phyloP scores from a whole-genome alignment of 2,888 invertebrate genomes.

The Stegana nigrithorax region DNA sequence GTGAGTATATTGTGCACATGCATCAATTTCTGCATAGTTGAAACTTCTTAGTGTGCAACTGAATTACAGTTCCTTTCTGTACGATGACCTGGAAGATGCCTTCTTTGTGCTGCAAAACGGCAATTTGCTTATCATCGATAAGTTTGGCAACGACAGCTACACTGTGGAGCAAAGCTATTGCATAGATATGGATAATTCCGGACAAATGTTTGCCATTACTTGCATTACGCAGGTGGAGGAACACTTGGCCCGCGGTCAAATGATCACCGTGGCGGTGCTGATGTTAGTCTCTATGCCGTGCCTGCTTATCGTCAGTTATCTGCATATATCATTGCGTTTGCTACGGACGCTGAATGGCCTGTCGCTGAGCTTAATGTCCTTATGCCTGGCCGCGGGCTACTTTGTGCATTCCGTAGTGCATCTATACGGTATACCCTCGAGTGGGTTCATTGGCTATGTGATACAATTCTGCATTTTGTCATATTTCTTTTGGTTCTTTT shows the following conservation, averaged over 20 bases:
- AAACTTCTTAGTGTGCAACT: not conserved
- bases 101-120: slow-evolving; percentile 66
- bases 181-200: slow-evolving; percentile 62
- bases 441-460: slow-evolving; percentile 57
- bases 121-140: slow-evolving; percentile 61
- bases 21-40: too few species aligned
- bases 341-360: slow-evolving; percentile 65
- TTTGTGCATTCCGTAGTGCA: slow-evolving; percentile 63
- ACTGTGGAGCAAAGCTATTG: slow-evolving; percentile 62
- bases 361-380: slow-evolving; percentile 63
- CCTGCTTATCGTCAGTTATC: slow-evolving; percentile 55
- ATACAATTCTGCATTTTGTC: slow-evolving; percentile 66
- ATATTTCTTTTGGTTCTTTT: slow-evolving; percentile 65
- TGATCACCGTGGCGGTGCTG: slow-evolving; percentile 56
- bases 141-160: slow-evolving; percentile 58
- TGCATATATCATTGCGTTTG: slow-evolving; percentile 56
- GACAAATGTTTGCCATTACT: slow-evolving; percentile 61
- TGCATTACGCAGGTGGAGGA: slow-evolving; percentile 62
- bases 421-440: slow-evolving; percentile 53
- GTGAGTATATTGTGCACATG: slow-evolving; percentile 45
- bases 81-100: slow-evolving; percentile 53
- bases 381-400: slow-evolving; percentile 63
- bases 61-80: slow-evolving; percentile 48
- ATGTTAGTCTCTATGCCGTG: slow-evolving; percentile 67
- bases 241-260: slow-evolving; percentile 52